These are phyloP conservation scores for Takifugu flavidus DNA, from an alignment of 2,113 vertebrate species.

Conservation along the genomic window DNA sequence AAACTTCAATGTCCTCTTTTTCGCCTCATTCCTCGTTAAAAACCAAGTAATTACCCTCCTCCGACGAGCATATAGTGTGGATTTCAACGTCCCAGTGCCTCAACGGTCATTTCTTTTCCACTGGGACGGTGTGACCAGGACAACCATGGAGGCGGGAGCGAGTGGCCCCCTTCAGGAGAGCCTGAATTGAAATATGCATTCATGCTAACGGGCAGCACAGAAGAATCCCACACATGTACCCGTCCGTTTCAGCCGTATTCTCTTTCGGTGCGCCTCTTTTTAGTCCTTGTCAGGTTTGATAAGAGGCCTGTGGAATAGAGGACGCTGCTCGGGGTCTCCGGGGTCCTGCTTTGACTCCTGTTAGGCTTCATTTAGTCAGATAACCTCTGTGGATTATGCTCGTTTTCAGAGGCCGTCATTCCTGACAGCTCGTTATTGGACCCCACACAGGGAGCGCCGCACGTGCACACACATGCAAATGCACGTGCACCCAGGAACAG, in stretches of 20 bases:
- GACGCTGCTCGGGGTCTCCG: slow-evolving; percentile 58
- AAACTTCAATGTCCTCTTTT: too few species aligned
- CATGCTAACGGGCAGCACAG: too few species aligned
- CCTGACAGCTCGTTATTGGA: slow-evolving; percentile 85
- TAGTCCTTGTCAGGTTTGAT: slow-evolving; percentile 45
- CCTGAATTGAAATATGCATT: too few species aligned
- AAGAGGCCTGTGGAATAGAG: slow-evolving; percentile 69
- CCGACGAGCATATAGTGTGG: too few species aligned
- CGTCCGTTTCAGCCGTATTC: slow-evolving; percentile 1
- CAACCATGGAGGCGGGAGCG: too few species aligned
- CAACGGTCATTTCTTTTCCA: too few species aligned
- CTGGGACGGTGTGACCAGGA: too few species aligned
- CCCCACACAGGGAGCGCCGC: slow-evolving; percentile 71
- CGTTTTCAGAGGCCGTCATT: slow-evolving; percentile 72
- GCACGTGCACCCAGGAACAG: neutral
- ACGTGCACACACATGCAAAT: neutral
- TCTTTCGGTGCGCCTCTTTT: slow-evolving; percentile 28
- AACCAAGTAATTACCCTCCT: too few species aligned
- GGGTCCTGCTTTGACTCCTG: slow-evolving; percentile 66
- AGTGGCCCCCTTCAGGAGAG: too few species aligned
- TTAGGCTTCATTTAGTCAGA: slow-evolving; percentile 77
- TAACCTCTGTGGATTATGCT: slow-evolving; percentile 79
- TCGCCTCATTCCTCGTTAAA: too few species aligned
- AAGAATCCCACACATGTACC: slow-evolving; percentile 37
- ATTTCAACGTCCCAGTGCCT: too few species aligned